Percentiles rank a stretch among this genome's conserved stretches.
phyloP scores from a whole-genome alignment of 2,797 vertebrate genomes.

The Malacoctenus gilli region DNA sequence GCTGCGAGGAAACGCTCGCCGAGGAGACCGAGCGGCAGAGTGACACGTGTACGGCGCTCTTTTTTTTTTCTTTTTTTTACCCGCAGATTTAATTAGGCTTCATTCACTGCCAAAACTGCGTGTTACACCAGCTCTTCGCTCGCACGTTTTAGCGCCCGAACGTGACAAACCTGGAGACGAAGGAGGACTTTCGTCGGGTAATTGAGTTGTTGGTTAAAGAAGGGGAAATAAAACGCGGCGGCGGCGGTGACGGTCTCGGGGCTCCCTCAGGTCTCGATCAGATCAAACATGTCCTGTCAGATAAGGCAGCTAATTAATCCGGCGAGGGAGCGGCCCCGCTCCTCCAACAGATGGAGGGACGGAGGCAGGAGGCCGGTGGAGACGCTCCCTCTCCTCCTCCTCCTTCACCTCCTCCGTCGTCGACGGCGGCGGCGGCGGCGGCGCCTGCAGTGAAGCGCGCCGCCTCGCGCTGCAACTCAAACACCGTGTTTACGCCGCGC shows the following conservation, averaged over 20 bases:
- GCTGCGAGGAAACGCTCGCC: constrained; percentile 45
- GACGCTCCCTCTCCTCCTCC: constrained; percentile 62
- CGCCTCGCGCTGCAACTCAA: constrained; percentile 46
- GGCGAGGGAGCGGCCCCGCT: constrained; percentile 57
- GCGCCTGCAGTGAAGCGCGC: constrained; percentile 38
- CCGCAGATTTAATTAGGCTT: constrained; percentile 74
- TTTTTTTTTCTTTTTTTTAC: too few species aligned
- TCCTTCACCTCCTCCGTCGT: constrained; percentile 55
- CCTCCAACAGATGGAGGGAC: constrained; percentile 65
- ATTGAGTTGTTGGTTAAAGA: constrained; percentile 63
- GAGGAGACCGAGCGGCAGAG: constrained; percentile 58
- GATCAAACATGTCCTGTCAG: constrained; percentile 77
- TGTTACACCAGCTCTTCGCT: constrained; percentile 54
- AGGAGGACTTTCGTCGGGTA: constrained; percentile 44
- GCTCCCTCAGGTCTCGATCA: constrained; percentile 73
- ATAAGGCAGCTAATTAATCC: constrained; percentile 80
- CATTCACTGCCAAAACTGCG: constrained; percentile 61
- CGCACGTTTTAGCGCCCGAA: constrained; percentile 17
- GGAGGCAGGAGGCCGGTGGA: constrained; percentile 56
- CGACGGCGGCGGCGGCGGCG: constrained; percentile 40
- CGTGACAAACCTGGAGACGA: constrained; percentile 43
- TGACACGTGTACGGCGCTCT: constrained; percentile 63
- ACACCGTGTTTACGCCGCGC: constrained; percentile 44
- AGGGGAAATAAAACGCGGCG: constrained; percentile 34
- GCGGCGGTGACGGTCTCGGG: constrained; percentile 29